Percentiles rank a stretch among this genome's conserved stretches.
These are phyloP conservation scores for Tyria jacobaeae DNA, from an alignment of 2,888 invertebrate species.

Conservation along the genomic window DNA sequence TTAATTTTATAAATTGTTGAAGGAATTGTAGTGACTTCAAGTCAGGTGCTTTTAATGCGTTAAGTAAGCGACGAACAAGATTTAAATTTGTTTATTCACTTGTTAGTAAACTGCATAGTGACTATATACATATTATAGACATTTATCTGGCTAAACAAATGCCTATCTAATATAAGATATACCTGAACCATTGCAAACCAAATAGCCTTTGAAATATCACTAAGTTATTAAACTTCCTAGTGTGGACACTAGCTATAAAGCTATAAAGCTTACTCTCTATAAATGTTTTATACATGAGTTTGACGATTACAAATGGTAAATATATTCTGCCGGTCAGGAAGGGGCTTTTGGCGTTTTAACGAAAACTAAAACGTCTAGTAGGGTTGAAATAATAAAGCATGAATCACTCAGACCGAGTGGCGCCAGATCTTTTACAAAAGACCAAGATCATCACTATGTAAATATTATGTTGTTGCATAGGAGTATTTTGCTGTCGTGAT, in stretches of 20 bases:
- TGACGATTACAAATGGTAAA: conserved; percentile 51
- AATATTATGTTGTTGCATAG: conserved; percentile 40
- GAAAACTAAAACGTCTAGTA: conserved; percentile 42
- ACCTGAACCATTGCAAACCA: no score
- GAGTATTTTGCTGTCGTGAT: conserved; percentile 38
- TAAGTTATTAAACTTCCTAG: conserved; percentile 35
- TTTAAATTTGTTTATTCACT: no score
- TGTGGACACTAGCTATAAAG: no score
- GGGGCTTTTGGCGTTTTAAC: conserved; percentile 42
- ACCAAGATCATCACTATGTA: conserved; percentile 43
- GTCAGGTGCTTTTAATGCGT: no score
- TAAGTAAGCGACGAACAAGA: no score
- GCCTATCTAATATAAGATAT: no score
- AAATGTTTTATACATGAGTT: conserved; percentile 69
- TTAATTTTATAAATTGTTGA: no score
- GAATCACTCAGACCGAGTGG: conserved; percentile 45
- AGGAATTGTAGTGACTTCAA: no score
- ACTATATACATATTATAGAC: no score
- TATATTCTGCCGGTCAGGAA: conserved; percentile 51
- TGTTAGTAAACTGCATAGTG: no score
- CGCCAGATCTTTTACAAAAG: conserved; percentile 40
- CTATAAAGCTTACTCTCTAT: conserved; percentile 47
- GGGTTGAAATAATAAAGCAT: conserved; percentile 46
- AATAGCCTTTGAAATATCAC: neutral
- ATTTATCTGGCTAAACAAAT: no score